phyloP scores from a whole-genome alignment of 2,888 invertebrate genomes.

The Lamellibrachia columna region DNA sequence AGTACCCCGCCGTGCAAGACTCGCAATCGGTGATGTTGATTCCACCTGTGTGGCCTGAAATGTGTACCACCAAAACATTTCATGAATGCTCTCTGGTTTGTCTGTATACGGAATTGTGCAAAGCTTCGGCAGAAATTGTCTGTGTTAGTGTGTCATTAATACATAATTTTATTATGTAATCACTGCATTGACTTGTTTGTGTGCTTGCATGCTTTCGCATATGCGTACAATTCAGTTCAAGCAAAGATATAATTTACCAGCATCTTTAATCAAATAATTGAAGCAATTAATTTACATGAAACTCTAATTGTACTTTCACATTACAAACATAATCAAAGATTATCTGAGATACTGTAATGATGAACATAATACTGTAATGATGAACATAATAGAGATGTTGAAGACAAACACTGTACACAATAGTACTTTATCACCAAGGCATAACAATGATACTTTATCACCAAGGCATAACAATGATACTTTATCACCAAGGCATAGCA shows the following conservation, averaged over 20 bases:
- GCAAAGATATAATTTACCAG: background rate
- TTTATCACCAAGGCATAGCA: no score
- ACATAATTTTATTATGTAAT: background rate
- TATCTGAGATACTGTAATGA: background rate
- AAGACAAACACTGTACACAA: background rate
- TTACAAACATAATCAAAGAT: conserved; percentile 8
- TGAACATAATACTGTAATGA: background rate
- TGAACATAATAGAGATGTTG: background rate
- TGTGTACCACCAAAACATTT: conserved; percentile 3
- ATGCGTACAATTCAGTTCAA: background rate
- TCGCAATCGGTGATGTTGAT: conserved; percentile 54
- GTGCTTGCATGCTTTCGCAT: background rate
- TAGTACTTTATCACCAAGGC: background rate
- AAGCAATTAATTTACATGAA: background rate
- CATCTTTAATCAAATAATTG: background rate
- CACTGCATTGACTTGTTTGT: background rate
- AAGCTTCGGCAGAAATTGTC: background rate
- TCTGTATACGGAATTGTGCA: background rate
- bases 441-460: background rate
- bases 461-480: background rate
- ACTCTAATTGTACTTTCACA: background rate
- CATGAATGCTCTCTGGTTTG: background rate
- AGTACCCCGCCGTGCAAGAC: conserved; percentile 57
- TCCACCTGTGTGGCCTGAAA: conserved; percentile 52
- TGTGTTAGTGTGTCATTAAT: background rate